Evolutionary conservation across 2,888 invertebrate genomes (phyloP), one percentile per base, ranked within the genome.

Genomic region (Macrophya alboannulata): DNA sequence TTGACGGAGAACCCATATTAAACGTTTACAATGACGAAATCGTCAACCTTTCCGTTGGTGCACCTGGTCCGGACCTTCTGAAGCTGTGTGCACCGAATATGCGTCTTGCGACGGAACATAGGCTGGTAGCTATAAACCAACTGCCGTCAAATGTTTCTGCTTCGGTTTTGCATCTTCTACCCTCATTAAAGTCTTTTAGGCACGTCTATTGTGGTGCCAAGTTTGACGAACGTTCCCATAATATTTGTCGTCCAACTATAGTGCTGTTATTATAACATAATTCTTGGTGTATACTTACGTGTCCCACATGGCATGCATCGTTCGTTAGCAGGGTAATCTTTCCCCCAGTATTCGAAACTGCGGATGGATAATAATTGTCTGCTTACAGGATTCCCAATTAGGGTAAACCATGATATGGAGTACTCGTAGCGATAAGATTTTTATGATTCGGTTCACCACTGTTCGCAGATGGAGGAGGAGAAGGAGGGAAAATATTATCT

Each of bases 41-140:
- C 5, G 90, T 93, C 4, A 95, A 95, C 88, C 91, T 95, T 40
- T 94, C 95, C 1, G 95, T 95, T 0, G 95, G 95, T 10, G 94
- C 95, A 10, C 95, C 95, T 0, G 95, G 95, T 0, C 94, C 95
- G 1, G 95, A 95, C 89, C 89, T 95, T 6, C 92, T 95, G 3
- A 90, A 93, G 86, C 89, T 93, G 68, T 94, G 95, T 86, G 92
- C 93, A 31, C 92, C 94, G 15, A 93, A 94, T 82, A 94, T 95
- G 87, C 91, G 91, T 77, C 91, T 91, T 88, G 95, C 95, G 0
- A 94, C 95, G 0, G 88, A 90, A 55, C 95, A 95, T 88, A 92
- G 94, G 89, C 90, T 95, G 94, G 95, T 92, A 89, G 21, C 21
- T 59, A 25, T 48, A 12, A 21, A 84, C n/a, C 12, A 43, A 74